phyloP scores from a whole-genome alignment of 2,797 vertebrate species.

The Schizopygopsis pylzovi region DNA sequence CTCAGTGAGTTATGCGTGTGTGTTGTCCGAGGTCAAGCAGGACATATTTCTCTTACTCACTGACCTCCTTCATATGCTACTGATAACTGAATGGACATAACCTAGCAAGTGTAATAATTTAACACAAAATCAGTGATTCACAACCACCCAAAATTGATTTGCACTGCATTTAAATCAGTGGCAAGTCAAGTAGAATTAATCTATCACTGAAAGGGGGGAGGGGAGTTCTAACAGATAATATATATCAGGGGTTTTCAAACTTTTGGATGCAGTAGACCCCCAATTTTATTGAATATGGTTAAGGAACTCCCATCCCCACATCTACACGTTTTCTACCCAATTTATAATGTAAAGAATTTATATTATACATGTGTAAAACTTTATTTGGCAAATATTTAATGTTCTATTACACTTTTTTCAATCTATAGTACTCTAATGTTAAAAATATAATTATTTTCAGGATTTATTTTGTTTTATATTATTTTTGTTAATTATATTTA shows the following conservation, averaged over 20 bases:
- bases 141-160: background rate
- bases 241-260: background rate
- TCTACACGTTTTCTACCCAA: background rate
- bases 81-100: constrained; percentile 49
- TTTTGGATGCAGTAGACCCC: no score
- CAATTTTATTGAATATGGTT: background rate
- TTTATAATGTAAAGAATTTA: background rate
- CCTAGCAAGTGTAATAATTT: constrained; percentile 3
- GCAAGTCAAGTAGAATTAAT: background rate
- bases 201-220: no score
- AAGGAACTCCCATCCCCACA: background rate
- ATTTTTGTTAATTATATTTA: background rate
- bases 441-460: background rate
- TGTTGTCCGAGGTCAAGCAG: constrained; percentile 58
- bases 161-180: background rate
- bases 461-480: background rate
- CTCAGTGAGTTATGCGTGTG: constrained; percentile 28
- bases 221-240: background rate
- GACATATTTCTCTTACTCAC: constrained; percentile 54
- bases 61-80: constrained; percentile 56
- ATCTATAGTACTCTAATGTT: background rate
- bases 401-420: background rate
- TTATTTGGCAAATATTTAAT: background rate
- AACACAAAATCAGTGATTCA: constrained; percentile 3
- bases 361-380: background rate